phyloP scores from a whole-genome alignment of 2,888 invertebrate genomes.

The Crocallis elinguaria region DNA sequence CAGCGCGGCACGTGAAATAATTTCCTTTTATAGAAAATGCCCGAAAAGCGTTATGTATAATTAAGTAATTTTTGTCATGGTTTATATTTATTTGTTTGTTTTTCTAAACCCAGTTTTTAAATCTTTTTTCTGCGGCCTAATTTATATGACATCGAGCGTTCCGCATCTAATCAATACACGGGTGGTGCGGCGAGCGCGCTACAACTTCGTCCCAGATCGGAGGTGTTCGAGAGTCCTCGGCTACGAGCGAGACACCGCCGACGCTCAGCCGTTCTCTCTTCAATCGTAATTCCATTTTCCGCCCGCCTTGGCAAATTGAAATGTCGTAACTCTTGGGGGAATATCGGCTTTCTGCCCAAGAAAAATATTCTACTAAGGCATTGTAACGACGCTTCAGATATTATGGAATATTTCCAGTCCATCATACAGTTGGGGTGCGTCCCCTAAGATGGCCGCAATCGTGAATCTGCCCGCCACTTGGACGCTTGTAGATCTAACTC shows the following conservation, averaged over 20 bases:
- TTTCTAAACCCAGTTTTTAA: neutral
- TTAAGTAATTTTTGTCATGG: neutral
- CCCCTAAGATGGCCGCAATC: constrained; percentile 72
- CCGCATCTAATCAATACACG: constrained; percentile 85
- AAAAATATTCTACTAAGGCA: constrained; percentile 82
- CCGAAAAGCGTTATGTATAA: too few relatives aligned
- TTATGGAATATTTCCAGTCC: constrained; percentile 81
- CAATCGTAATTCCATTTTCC: constrained; percentile 86
- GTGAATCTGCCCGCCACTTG: constrained; percentile 71
- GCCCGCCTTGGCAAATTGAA: constrained; percentile 86
- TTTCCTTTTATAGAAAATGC: too few relatives aligned
- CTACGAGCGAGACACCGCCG: constrained; percentile 50
- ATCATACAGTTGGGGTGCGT: constrained; percentile 73
- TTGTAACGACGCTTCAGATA: constrained; percentile 80
- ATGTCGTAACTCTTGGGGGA: constrained; percentile 86
- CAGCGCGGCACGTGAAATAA: too few relatives aligned
- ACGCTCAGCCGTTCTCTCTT: constrained; percentile 75
- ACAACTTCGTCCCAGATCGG: constrained; percentile 62
- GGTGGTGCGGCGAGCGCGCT: constrained; percentile 74
- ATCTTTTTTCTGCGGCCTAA: constrained; percentile 82
- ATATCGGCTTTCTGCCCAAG: constrained; percentile 84
- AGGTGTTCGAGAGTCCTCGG: constrained; percentile 60
- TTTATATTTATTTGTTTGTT: neutral
- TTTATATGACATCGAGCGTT: constrained; percentile 83
- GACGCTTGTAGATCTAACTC: constrained; percentile 50